These are phyloP conservation scores for Argyresthia goedartella DNA, from an alignment of 2,888 invertebrate species.

Conservation along the genomic window DNA sequence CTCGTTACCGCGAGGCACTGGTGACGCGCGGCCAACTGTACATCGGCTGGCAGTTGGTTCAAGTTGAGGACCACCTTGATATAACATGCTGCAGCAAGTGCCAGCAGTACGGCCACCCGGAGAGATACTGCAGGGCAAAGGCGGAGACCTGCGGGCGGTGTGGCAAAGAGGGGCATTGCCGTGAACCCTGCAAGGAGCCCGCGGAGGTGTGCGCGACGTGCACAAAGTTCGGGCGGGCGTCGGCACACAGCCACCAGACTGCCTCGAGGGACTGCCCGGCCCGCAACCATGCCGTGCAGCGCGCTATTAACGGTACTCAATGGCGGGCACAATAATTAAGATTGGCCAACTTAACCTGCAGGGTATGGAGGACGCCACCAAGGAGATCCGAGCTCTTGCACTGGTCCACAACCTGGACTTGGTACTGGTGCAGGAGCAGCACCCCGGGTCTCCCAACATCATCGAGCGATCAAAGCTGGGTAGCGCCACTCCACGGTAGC, in stretches of 20 bases:
- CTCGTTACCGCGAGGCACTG: conserved; percentile 2
- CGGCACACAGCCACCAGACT: conserved; percentile 10
- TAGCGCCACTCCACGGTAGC: conserved; percentile 5
- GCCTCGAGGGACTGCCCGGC: conserved; percentile 14
- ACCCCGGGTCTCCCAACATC: neutral
- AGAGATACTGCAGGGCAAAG: conserved; percentile 18
- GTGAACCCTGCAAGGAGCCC: conserved; percentile 2
- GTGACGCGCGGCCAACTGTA: conserved; percentile 1
- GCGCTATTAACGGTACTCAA: neutral
- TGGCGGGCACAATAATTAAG: neutral
- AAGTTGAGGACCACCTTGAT: conserved; percentile 7
- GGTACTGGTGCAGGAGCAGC: conserved; percentile 11
- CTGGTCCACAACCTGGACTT: conserved; percentile 5
- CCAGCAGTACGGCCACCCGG: conserved; percentile 25
- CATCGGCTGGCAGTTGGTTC: conserved; percentile 12
- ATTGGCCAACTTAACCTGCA: conserved; percentile 9
- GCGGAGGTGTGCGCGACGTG: neutral
- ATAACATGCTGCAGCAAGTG: conserved; percentile 20
- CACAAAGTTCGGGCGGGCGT: neutral
- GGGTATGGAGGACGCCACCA: conserved; percentile 7
- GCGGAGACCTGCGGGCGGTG: conserved; percentile 17
- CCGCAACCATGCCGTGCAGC: neutral
- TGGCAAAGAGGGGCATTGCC: conserved; percentile 13
- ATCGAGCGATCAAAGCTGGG: neutral
- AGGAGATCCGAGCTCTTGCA: conserved; percentile 5